Conservation (phyloP, 1,140 invertebrate genomes). For the Olivierus martensii region DNA sequence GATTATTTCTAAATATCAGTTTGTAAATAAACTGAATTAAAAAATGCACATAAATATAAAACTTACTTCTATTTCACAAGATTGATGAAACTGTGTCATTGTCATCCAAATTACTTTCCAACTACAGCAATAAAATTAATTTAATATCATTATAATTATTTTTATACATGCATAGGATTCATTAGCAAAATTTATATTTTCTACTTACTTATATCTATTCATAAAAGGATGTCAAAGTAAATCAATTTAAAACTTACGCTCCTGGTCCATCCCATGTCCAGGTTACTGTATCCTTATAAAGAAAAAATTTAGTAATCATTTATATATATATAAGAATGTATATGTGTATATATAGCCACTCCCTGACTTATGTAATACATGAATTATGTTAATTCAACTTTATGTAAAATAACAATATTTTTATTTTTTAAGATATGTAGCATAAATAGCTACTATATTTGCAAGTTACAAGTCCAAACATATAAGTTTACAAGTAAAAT, state of each 20-base stretch:
- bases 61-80: constrained; percentile 66
- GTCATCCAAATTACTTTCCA: constrained; percentile 77
- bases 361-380: too few relatives aligned
- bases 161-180: too few relatives aligned
- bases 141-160: not conserved
- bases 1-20: too few relatives aligned
- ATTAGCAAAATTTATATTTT: too few relatives aligned
- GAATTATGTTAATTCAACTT: too few relatives aligned
- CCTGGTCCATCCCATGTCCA: constrained; percentile 97
- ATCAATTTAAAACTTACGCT: constrained; percentile 51
- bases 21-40: too few relatives aligned
- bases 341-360: not conserved
- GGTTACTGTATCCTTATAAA: constrained; percentile 62
- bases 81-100: constrained; percentile 74
- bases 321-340: not conserved
- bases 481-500: too few relatives aligned
- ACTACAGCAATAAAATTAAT: constrained; percentile 34
- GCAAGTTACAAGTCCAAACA: too few relatives aligned
- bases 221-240: not conserved
- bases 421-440: too few relatives aligned
- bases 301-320: constrained; percentile 5
- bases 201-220: too few relatives aligned
- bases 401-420: too few relatives aligned
- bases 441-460: too few relatives aligned
- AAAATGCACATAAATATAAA: not conserved